phyloP scores from a whole-genome alignment of 2,888 invertebrate species.

The Zygogramma bicolorata region DNA sequence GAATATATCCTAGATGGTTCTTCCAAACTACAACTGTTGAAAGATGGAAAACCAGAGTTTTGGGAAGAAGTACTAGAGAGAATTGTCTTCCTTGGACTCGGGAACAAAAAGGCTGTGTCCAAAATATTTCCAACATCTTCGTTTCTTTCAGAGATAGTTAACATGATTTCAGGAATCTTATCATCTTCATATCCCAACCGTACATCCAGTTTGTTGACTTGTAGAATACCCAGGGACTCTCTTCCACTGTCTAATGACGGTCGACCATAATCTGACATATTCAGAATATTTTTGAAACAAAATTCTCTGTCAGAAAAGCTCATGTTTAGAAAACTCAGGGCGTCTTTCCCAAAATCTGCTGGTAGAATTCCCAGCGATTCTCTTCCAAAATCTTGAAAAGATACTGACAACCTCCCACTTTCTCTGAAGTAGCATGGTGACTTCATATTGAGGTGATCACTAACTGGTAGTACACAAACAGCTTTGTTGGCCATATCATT shows the following conservation, averaged over 20 bases:
- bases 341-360: constrained; percentile 32
- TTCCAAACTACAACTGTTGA: constrained; percentile 44
- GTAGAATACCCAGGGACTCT: constrained; percentile 46
- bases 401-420: neutral
- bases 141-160: constrained; percentile 26
- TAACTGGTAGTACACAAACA: neutral
- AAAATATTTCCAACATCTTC: constrained; percentile 11
- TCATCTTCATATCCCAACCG: constrained; percentile 28
- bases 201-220: constrained; percentile 33
- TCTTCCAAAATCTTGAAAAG: constrained; percentile 26
- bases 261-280: constrained; percentile 36
- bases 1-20: constrained; percentile 46
- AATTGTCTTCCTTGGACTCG: constrained; percentile 32
- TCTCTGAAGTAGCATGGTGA: neutral
- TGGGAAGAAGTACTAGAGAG: constrained; percentile 31
- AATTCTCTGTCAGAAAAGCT: constrained; percentile 17
- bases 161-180: constrained; percentile 31
- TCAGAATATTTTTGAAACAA: constrained; percentile 28
- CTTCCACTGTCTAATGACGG: constrained; percentile 43
- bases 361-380: constrained; percentile 39
- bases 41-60: constrained; percentile 34
- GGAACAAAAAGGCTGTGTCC: constrained; percentile 40
- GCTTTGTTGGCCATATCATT: neutral
- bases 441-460: neutral
- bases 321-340: constrained; percentile 26